Evolutionary conservation across 2,797 vertebrate species (phyloP).

Genomic region (Octomys mimax): DNA sequence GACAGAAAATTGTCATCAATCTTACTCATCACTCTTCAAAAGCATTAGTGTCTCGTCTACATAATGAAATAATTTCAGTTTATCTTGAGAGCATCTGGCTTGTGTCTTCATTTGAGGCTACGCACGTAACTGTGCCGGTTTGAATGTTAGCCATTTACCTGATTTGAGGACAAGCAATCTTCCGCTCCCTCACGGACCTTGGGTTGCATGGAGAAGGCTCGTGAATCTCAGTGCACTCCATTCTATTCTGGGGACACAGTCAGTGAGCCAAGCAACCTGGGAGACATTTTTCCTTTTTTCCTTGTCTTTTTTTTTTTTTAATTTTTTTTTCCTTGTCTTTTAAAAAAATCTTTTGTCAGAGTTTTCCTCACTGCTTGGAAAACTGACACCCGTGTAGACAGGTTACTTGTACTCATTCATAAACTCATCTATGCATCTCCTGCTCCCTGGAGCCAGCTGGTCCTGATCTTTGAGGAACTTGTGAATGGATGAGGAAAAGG

Average conservation of each 20-base stretch:
- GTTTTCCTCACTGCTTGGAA: neutral
- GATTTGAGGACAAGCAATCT: constrained; percentile 24
- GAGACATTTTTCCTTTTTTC: neutral
- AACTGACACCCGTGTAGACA: neutral
- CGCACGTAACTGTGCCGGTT: neutral
- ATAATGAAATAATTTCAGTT: neutral
- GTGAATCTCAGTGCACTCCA: neutral
- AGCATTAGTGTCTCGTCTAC: neutral
- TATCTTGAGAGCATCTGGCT: neutral
- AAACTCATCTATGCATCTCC: neutral
- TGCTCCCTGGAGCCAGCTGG: neutral
- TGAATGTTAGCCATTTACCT: constrained; percentile 43
- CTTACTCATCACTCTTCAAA: neutral
- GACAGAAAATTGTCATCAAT: neutral
- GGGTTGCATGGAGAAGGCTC: neutral
- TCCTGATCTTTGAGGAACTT: neutral
- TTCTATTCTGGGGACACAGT: neutral
- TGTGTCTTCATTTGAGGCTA: neutral
- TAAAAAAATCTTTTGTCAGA: neutral
- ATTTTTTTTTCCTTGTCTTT: neutral
- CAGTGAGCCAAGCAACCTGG: neutral
- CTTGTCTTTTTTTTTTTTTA: neutral
- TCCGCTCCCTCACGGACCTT: neutral
- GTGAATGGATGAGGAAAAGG: neutral
- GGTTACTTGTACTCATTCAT: neutral